Evolutionary conservation across 2,888 invertebrate genomes (phyloP).

Genomic region (Exephanes ischioxanthus): DNA sequence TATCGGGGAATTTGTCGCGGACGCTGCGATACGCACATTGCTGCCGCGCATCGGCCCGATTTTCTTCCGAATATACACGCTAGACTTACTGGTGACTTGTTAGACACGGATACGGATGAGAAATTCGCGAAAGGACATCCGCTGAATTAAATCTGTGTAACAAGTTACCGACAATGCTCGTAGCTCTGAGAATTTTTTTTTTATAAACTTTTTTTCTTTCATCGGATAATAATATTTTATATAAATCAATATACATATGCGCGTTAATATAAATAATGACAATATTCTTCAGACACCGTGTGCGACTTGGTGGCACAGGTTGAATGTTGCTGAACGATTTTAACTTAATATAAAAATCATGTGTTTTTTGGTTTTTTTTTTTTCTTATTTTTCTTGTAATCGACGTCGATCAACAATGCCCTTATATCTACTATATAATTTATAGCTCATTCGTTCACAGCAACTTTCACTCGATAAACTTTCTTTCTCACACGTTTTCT

Average conservation of each 20-base stretch:
- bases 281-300: neutral
- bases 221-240: conserved; percentile 33
- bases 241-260: conserved; percentile 40
- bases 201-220: neutral
- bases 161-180: neutral
- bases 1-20: too few species aligned
- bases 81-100: too few species aligned
- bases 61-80: too few species aligned
- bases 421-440: conserved; percentile 39
- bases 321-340: conserved; percentile 30
- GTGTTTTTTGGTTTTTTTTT: neutral
- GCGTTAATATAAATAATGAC: conserved; percentile 15
- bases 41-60: too few species aligned
- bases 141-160: neutral
- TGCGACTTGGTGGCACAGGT: conserved; percentile 9
- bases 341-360: conserved; percentile 38
- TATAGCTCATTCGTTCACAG: conserved; percentile 41
- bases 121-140: neutral
- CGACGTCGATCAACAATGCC: conserved; percentile 70
- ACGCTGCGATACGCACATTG: too few species aligned
- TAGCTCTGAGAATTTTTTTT: conserved; percentile 16
- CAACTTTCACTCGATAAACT: conserved; percentile 28
- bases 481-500: conserved; percentile 29
- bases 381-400: conserved; percentile 19
- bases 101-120: too few species aligned